Conservation (phyloP, 2,797 vertebrate species). For the Syngnathus rostellatus region DNA sequence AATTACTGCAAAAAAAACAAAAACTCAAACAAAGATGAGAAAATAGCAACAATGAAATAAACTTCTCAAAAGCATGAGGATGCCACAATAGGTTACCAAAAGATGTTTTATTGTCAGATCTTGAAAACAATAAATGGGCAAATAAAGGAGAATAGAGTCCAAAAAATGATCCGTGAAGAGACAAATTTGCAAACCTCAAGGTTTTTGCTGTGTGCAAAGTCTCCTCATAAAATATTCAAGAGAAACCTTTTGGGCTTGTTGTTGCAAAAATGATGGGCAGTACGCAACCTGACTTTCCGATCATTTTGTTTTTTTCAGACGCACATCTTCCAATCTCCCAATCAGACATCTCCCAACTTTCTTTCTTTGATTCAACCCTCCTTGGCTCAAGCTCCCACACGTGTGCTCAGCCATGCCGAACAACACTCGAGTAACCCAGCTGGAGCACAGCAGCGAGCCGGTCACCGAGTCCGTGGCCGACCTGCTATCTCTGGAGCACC, state of each 20-base stretch:
- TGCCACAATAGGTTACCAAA: no score
- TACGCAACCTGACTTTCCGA: constrained; percentile 3
- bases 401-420: constrained; percentile 78
- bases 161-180: neutral
- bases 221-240: neutral
- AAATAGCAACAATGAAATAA: no score
- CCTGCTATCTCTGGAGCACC: constrained; percentile 89
- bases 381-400: constrained; percentile 20
- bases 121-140: no score
- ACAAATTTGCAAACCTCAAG: neutral
- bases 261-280: neutral
- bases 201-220: neutral
- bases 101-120: no score
- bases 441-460: constrained; percentile 89
- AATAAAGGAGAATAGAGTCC: no score
- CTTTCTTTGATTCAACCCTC: constrained; percentile 6
- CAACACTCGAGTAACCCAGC: constrained; percentile 92
- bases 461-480: constrained; percentile 96
- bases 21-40: no score
- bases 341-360: neutral
- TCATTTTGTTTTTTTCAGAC: constrained; percentile 40
- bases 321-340: constrained; percentile 21
- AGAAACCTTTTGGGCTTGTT: neutral
- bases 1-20: no score
- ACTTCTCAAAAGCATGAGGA: no score